phyloP scores from a whole-genome alignment of 2,888 invertebrate genomes.

The Clivina fossor region DNA sequence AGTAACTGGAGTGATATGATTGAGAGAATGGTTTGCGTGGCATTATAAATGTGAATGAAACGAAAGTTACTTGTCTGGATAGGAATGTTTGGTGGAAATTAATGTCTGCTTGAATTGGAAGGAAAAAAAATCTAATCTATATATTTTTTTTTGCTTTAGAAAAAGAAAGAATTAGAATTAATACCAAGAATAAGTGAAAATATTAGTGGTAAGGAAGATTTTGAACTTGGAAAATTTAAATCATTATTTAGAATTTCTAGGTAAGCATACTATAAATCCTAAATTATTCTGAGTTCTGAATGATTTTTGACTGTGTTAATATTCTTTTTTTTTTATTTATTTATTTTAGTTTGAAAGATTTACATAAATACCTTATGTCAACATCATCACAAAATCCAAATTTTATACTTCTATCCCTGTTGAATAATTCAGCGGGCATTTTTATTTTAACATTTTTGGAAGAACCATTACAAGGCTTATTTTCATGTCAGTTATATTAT shows the following conservation, averaged over 20 bases:
- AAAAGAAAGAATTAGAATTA: constrained; percentile 12
- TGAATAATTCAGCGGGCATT: constrained; percentile 15
- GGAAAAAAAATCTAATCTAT: background rate
- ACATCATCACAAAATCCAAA: constrained; percentile 9
- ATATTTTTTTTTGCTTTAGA: constrained; percentile 4
- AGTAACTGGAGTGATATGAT: too few relatives aligned
- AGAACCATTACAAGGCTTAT: background rate
- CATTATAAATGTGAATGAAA: too few relatives aligned
- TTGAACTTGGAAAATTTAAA: constrained; percentile 15
- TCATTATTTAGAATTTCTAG: constrained; percentile 2
- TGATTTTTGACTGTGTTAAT: too few relatives aligned
- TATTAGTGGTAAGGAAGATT: background rate
- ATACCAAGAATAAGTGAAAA: constrained; percentile 22
- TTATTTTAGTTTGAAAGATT: constrained; percentile 6
- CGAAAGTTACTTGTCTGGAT: background rate
- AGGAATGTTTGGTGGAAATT: background rate
- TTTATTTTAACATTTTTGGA: constrained; percentile 13
- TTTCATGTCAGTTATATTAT: constrained; percentile 19
- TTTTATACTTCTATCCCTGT: constrained; percentile 1
- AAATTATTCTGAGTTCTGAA: too few relatives aligned
- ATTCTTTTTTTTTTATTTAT: background rate
- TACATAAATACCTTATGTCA: constrained; percentile 21
- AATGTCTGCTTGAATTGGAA: too few relatives aligned
- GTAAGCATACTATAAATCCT: constrained; percentile 4
- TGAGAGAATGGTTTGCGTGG: background rate